Percentiles rank a stretch among this genome's conserved stretches.
phyloP scores from a whole-genome alignment of 2,113 vertebrate genomes.

The Mesitornis unicolor region DNA sequence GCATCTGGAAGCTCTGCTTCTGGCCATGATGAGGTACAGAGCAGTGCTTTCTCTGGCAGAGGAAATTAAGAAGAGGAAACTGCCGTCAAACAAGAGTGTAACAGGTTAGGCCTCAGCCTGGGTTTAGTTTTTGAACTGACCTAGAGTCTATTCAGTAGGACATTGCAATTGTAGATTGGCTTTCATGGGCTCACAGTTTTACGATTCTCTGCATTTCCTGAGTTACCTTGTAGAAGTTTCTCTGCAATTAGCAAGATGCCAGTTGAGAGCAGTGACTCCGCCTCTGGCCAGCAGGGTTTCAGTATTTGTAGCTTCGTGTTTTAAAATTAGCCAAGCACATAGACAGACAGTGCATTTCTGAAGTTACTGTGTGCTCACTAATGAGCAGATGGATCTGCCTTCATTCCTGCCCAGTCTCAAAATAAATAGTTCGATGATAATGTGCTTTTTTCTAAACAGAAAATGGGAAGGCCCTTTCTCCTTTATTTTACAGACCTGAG shows the following conservation, averaged over 20 bases:
- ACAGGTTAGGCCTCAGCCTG: neutral
- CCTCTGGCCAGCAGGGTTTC: neutral
- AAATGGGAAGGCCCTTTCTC: neutral
- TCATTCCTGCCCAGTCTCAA: neutral
- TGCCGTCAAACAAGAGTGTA: neutral
- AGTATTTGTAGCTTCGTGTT: neutral
- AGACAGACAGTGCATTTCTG: neutral
- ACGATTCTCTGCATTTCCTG: neutral
- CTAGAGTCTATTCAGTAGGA: neutral
- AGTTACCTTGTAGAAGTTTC: neutral
- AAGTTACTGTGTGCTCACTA: neutral
- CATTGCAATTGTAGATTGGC: neutral
- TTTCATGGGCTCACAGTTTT: neutral
- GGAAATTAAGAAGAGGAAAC: neutral
- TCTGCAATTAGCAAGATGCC: neutral
- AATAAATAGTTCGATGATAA: neutral
- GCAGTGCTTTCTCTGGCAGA: neutral
- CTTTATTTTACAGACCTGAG: neutral
- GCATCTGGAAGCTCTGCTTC: neutral
- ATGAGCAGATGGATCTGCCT: neutral
- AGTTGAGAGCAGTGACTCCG: neutral
- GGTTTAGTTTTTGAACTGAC: neutral
- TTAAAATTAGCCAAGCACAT: neutral
- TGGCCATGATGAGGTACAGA: neutral
- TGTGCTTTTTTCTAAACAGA: neutral